Evolutionary conservation across 2,888 invertebrate genomes (phyloP).

Genomic region (Sinopyrophorus schimmeli): DNA sequence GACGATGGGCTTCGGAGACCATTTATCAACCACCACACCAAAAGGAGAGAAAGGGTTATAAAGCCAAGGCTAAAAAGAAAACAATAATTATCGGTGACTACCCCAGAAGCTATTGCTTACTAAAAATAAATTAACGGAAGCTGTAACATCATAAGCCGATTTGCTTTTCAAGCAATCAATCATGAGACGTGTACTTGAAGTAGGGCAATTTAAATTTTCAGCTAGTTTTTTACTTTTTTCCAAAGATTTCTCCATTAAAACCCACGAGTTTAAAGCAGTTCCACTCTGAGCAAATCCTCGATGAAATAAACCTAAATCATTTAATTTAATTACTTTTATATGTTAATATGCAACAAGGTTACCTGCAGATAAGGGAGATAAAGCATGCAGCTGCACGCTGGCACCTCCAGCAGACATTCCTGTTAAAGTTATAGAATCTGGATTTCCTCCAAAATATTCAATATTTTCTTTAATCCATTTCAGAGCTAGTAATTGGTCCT

Average conservation of each 20-base stretch:
- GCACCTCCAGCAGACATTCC: slow-evolving; percentile 77
- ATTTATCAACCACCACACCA: slow-evolving; percentile 69
- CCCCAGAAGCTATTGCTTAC: slow-evolving; percentile 50
- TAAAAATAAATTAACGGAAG: slow-evolving; percentile 62
- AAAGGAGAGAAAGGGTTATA: slow-evolving; percentile 74
- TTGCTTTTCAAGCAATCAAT: slow-evolving; percentile 67
- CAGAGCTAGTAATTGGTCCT: slow-evolving; percentile 72
- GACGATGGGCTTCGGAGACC: slow-evolving; percentile 64
- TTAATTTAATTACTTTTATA: background rate
- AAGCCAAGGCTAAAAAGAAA: slow-evolving; percentile 58
- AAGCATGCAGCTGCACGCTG: slow-evolving; percentile 72
- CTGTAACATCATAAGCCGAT: slow-evolving; percentile 64
- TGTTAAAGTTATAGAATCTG: slow-evolving; percentile 67
- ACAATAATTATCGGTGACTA: slow-evolving; percentile 2
- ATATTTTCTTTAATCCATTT: slow-evolving; percentile 73
- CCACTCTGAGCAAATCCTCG: slow-evolving; percentile 74
- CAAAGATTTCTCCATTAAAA: slow-evolving; percentile 60
- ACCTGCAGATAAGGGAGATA: slow-evolving; percentile 67
- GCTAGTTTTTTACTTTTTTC: slow-evolving; percentile 67
- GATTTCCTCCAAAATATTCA: slow-evolving; percentile 71
- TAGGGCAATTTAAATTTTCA: slow-evolving; percentile 65
- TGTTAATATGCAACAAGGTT: slow-evolving; percentile 35
- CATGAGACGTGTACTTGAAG: slow-evolving; percentile 58
- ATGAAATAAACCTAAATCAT: slow-evolving; percentile 62
- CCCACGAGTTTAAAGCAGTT: slow-evolving; percentile 63